These are phyloP conservation scores for Ophonus ardosiacus DNA, from an alignment of 2,888 invertebrate genomes.

Conservation along the genomic window DNA sequence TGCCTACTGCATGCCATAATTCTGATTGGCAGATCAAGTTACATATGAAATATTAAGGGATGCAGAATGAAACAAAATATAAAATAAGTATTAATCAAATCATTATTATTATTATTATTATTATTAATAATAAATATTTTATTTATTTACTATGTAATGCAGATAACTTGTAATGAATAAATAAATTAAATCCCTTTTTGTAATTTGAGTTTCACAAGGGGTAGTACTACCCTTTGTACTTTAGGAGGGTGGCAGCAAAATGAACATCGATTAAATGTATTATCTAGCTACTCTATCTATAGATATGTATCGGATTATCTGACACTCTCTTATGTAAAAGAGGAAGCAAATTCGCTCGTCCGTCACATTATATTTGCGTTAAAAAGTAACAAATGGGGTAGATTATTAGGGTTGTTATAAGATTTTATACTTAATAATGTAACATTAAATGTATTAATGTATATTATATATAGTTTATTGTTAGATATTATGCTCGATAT, in stretches of 20 bases:
- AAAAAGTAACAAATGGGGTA: not conserved
- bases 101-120: too few relatives aligned
- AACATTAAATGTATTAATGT: too few relatives aligned
- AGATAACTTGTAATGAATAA: not conserved
- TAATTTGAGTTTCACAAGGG: not conserved
- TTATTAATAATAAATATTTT: too few relatives aligned
- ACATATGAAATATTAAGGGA: not conserved
- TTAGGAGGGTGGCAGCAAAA: conserved; percentile 23
- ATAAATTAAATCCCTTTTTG: not conserved
- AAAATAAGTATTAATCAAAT: not conserved
- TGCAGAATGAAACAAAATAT: not conserved
- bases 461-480: too few relatives aligned
- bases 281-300: conserved; percentile 59
- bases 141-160: too few relatives aligned
- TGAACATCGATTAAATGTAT: conserved; percentile 48
- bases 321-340: conserved; percentile 2
- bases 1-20: not conserved
- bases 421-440: too few relatives aligned
- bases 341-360: not conserved
- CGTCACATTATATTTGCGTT: not conserved
- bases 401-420: too few relatives aligned
- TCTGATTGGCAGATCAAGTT: not conserved
- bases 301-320: conserved; percentile 47
- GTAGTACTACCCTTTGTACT: not conserved
- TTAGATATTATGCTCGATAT: too few relatives aligned